Percentiles rank a stretch among this genome's conserved stretches.
Evolutionary conservation across 1,140 invertebrate genomes (phyloP).

Genomic region (Drosophila pectinifera): DNA sequence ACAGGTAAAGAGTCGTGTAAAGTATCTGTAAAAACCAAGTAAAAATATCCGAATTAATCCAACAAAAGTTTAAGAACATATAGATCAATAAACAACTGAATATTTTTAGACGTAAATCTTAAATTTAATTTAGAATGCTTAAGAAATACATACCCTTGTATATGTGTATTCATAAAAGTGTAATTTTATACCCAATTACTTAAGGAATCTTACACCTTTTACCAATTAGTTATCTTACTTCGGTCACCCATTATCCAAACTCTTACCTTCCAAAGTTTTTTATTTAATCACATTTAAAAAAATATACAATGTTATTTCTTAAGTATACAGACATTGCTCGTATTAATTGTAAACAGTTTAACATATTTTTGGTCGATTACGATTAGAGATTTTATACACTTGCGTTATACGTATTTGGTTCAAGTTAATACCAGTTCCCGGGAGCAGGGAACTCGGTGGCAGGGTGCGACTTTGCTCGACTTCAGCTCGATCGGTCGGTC

Average conservation of each 20-base stretch:
- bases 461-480: constrained; percentile 16
- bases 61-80: background rate
- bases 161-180: no score
- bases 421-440: constrained; percentile 36
- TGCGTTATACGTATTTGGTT: constrained; percentile 54
- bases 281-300: constrained; percentile 79
- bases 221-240: no score
- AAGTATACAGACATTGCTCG: constrained; percentile 48
- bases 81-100: background rate
- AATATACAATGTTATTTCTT: constrained; percentile 74
- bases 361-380: constrained; percentile 65
- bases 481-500: constrained; percentile 16
- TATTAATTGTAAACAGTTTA: constrained; percentile 61
- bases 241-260: background rate
- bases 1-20: background rate
- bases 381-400: constrained; percentile 55
- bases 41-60: background rate
- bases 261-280: constrained; percentile 10
- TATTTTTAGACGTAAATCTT: background rate
- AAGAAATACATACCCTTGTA: no score
- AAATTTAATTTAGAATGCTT: no score
- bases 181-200: no score
- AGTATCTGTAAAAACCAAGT: background rate
- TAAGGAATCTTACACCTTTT: no score
- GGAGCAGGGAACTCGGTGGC: constrained; percentile 15